These are phyloP conservation scores for Thaumatotibia leucotreta DNA, from an alignment of 1,140 invertebrate genomes.

Conservation along the genomic window DNA sequence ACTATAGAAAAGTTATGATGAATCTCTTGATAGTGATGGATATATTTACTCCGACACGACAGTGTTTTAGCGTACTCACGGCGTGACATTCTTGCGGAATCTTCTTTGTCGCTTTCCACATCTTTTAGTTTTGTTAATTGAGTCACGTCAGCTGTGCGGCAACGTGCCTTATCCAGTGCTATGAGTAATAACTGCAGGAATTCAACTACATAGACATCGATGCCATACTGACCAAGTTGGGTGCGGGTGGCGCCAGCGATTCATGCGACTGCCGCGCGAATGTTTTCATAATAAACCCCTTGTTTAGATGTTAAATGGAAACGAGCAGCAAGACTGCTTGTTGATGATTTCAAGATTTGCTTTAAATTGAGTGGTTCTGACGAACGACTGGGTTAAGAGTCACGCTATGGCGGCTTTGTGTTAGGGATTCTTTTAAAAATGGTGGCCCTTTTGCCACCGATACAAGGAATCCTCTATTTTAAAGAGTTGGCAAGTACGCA, in stretches of 20 bases:
- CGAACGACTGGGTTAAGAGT: too few relatives aligned
- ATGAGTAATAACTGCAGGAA: constrained; percentile 11
- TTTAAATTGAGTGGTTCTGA: too few relatives aligned
- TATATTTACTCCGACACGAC: too few relatives aligned
- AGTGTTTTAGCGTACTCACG: not conserved
- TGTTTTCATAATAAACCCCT: constrained; percentile 14
- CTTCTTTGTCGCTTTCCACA: not conserved
- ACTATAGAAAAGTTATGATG: too few relatives aligned
- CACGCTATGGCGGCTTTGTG: too few relatives aligned
- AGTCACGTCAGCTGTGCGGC: not conserved
- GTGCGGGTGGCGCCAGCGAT: not conserved
- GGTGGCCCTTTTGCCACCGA: too few relatives aligned
- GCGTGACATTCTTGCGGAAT: not conserved
- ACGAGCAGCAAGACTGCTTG: not conserved
- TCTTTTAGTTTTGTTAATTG: constrained; percentile 2
- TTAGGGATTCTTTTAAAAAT: too few relatives aligned
- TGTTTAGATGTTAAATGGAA: constrained; percentile 11
- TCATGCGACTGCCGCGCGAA: not conserved
- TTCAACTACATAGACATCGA: constrained; percentile 8
- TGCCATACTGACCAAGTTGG: constrained; percentile 10
- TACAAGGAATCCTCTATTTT: too few relatives aligned
- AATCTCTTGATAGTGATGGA: too few relatives aligned
- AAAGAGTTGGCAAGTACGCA: too few relatives aligned
- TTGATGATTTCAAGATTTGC: too few relatives aligned
- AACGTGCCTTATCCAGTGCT: constrained; percentile 6